Percentiles rank a stretch among this genome's conserved stretches.
These are phyloP conservation scores for Nematolebias whitei DNA, from an alignment of 2,113 vertebrate species.

Conservation along the genomic window DNA sequence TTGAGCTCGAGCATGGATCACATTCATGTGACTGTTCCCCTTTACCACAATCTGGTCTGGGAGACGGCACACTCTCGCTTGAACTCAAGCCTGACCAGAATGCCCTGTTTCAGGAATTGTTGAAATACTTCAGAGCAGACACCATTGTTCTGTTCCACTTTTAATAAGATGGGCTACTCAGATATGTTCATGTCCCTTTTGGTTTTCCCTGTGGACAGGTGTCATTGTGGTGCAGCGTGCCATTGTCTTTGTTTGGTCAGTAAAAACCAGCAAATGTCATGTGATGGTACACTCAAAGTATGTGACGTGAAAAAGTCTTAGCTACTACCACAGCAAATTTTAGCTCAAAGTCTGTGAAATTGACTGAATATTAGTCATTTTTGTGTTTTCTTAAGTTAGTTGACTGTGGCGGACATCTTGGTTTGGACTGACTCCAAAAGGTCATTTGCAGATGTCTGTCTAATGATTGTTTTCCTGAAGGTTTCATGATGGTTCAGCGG, in stretches of 20 bases:
- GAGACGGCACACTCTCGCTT: constrained; percentile 65
- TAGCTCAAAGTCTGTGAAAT: too few species aligned
- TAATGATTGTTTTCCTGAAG: too few species aligned
- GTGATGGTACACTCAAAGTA: too few species aligned
- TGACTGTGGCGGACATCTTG: too few species aligned
- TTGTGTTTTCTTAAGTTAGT: too few species aligned
- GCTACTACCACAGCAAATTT: too few species aligned
- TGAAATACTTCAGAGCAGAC: constrained; percentile 56
- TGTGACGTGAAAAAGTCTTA: too few species aligned
- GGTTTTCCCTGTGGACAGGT: constrained; percentile 35
- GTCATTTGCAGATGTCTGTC: too few species aligned
- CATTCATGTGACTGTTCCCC: constrained; percentile 77
- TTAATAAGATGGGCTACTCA: constrained; percentile 12
- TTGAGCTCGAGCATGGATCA: constrained; percentile 74
- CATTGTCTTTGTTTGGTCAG: neutral
- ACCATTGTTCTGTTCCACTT: constrained; percentile 33
- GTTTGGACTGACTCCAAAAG: too few species aligned
- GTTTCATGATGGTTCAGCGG: too few species aligned
- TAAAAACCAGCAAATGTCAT: too few species aligned
- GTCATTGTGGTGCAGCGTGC: constrained; percentile 5
- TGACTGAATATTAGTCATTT: too few species aligned
- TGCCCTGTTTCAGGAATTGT: constrained; percentile 65
- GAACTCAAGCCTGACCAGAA: constrained; percentile 71
- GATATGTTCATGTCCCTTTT: constrained; percentile 21
- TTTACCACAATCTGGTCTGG: constrained; percentile 76